A percentile compares a stretch with the other conserved stretches of the same genome.
phyloP scores from a whole-genome alignment of 2,888 invertebrate species.

The Prosapia bicincta region DNA sequence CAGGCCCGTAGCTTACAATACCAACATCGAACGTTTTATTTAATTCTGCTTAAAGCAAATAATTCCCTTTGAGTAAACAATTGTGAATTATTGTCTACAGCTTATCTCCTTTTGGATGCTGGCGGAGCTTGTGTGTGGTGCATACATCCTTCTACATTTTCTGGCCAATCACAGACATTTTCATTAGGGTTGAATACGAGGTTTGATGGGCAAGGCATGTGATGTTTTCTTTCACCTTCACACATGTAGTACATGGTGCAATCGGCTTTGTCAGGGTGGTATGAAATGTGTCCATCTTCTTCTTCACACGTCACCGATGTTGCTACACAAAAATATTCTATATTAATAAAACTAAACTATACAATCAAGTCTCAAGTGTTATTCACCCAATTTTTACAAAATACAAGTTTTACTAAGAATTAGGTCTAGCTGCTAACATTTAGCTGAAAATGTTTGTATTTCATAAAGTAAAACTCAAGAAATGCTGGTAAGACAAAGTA shows the following conservation, averaged over 20 bases:
- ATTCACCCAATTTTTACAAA: too few species aligned
- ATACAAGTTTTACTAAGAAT: too few species aligned
- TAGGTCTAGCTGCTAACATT: too few species aligned
- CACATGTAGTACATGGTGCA: constrained; percentile 97
- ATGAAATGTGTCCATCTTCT: constrained; percentile 93
- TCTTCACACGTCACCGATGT: constrained; percentile 87
- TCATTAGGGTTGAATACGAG: constrained; percentile 90
- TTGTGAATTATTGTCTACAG: background rate
- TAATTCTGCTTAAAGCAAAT: background rate
- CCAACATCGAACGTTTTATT: background rate
- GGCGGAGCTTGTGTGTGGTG: constrained; percentile 66
- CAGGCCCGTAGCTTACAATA: background rate
- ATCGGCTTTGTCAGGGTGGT: constrained; percentile 85
- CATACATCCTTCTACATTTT: constrained; percentile 85
- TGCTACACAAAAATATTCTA: constrained; percentile 54
- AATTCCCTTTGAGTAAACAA: constrained; percentile 2
- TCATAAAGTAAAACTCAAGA: too few species aligned
- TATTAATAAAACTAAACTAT: background rate
- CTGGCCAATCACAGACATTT: constrained; percentile 95
- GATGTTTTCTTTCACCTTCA: constrained; percentile 91
- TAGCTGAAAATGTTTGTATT: too few species aligned
- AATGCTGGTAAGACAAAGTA: too few species aligned
- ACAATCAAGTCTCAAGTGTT: too few species aligned
- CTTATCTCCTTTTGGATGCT: constrained; percentile 33
- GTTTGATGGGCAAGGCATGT: constrained; percentile 93